Evolutionary conservation across 2,888 invertebrate genomes (phyloP).

Genomic region (Heliconius erato): DNA sequence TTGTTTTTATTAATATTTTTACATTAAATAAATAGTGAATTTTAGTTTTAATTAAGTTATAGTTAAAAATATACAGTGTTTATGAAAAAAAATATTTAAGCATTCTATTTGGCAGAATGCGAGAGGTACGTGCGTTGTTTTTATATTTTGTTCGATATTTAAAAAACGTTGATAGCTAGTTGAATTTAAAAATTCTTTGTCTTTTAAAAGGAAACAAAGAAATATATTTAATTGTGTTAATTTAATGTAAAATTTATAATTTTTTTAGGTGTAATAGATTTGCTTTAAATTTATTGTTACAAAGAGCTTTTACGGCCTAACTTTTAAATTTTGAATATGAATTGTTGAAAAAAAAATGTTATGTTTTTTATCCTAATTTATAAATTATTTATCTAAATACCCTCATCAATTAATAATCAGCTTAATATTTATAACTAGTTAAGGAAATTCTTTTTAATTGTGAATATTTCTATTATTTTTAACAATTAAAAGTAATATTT

Average conservation of each 20-base stretch:
- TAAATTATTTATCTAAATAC: not conserved
- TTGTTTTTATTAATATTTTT: conserved; percentile 46
- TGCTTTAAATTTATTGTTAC: not conserved
- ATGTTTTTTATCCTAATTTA: not conserved
- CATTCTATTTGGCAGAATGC: conserved; percentile 25
- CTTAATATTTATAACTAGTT: not conserved
- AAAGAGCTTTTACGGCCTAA: not conserved
- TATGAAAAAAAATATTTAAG: conserved; percentile 19
- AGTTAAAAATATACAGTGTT: not conserved
- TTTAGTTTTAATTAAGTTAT: conserved; percentile 5
- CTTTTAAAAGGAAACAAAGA: conserved; percentile 15
- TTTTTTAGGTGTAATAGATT: not conserved
- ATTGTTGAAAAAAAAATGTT: not conserved
- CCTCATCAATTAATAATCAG: not conserved
- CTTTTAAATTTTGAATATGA: not conserved
- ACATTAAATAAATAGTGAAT: conserved; percentile 31
- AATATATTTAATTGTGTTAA: not conserved
- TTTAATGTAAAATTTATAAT: not conserved
- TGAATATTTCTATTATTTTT: not conserved
- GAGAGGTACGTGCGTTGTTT: conserved; percentile 48
- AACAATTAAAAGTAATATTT: not conserved
- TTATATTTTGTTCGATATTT: conserved; percentile 37
- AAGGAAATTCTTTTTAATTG: too few species aligned
- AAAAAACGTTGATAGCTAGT: conserved; percentile 32
- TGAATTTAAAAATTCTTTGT: conserved; percentile 37